Base-by-base conservation (phyloP, 23 tunicate species). In the Styela plicata region DNA sequence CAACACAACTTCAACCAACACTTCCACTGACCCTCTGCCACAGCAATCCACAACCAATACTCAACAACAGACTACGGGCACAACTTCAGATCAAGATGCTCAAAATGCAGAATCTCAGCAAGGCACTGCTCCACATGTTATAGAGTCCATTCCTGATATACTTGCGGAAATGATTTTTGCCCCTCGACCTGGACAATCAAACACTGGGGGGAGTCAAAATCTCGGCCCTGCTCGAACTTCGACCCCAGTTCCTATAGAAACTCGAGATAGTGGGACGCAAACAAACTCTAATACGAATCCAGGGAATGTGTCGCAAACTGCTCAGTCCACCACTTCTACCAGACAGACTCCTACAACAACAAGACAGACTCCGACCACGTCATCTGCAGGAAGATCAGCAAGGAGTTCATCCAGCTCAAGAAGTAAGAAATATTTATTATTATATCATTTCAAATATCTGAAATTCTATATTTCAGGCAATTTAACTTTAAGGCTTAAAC, bases 111-210 rank as follows among this genome's bases (percentile, higher is more conserved):
- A 67, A 1, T 17, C 24, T 29, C 30, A 24, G 22, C 71, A 67
- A 29, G 22, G 22, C 24, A 18, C 31, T 17, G 71, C 71, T 67
- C 22, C 71, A 16, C 16, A 18, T 25, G 71, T 67, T 22, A 25
- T 67, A 22, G 71, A 67, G 22, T 67, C 71, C 16, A 29, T 67
- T 67, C 71, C 71, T 27, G 31, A 67, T 29, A 67, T 67, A 27
- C 30, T 67, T 24, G 71, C 71, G 18, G 71, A 67, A 67, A 67
- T 67, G 71, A 25, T 67, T 67, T 67, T 67, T 67, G 31, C 30
- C 13, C 31, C 71, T 0, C 22, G 71, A 67, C 71, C 19, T 21
- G 31, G 31, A 18, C 71, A 67, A 44, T 7, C 57, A 13, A 44
- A 44, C 57, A 13, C 57, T 13, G 10, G 13, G 7, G 10, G 57